Base-by-base conservation (phyloP, 2,888 invertebrate species). In the Geotrupes spiniger region DNA sequence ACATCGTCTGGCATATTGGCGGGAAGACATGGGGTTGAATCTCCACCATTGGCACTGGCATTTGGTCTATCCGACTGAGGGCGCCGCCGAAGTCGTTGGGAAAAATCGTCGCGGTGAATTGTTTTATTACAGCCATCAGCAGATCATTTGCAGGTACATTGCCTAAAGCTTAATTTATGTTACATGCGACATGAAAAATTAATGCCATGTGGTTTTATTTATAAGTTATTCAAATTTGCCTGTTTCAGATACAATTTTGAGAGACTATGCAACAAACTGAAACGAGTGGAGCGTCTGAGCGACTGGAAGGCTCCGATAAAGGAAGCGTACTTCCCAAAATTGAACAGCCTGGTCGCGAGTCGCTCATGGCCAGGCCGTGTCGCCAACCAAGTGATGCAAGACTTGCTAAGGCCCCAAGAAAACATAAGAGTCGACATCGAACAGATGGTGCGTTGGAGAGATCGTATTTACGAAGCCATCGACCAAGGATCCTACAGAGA, bases 11-110 rank as follows among this genome's bases (percentile, higher is more conserved):
- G 85, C 88, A 16, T 90, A 90, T 73, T 90, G 86, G 79, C 80
- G 89, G 29, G 90, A 90, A 66, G 90, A 89, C 69, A 75, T 89
- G 53, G 88, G 88, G 55, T 76, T 89, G 59, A 90, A 90, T 72
- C 81, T 87, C 41, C 89, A 90, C 69, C 89, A 90, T 67, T 90
- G 89, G 89, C 89, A 90, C 66, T 90, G 89, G 89, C 89, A 90
- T 69, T 76, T 89, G 53, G 88, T 89, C 3, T 89, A 89, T 68
- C 89, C 89, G 0, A 83, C 83, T 67, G 82, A 83, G 52, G 79
- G 83, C 0, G 68, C 77, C 0, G 60, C 55, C 36, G 69, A 72
- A 12, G 80, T 86, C 36, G 85, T 88, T 4, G 76, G 76, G 36
- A 87, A 88, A 65, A 84, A 87, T 63, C 78, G 87, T 36, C 80